Conservation (phyloP, 2,797 vertebrate genomes). For the Petrocephalus schoutedeni region DNA sequence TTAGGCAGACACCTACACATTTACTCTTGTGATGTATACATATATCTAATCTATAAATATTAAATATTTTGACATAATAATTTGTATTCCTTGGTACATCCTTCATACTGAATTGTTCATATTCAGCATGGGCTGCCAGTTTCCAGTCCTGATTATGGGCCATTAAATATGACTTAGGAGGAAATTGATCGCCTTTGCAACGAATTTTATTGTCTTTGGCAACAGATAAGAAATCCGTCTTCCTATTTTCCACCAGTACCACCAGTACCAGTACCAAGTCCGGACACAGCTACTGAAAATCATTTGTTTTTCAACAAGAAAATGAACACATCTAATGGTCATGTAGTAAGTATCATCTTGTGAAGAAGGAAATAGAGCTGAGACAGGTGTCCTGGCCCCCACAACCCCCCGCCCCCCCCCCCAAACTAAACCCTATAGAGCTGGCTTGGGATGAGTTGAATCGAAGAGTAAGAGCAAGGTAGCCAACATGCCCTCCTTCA, state of each 20-base stretch:
- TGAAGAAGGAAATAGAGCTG: no score
- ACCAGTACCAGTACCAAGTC: neutral
- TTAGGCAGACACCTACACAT: neutral
- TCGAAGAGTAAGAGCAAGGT: neutral
- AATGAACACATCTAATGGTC: neutral
- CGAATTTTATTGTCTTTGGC: neutral
- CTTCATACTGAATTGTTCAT: neutral
- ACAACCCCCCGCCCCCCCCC: neutral
- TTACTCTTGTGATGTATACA: neutral
- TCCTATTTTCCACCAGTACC: neutral
- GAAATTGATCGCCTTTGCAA: neutral
- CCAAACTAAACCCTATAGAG: neutral
- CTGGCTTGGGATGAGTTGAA: neutral
- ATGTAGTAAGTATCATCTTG: no score
- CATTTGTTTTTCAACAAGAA: neutral
- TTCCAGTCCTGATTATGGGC: neutral
- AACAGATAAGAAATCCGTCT: neutral
- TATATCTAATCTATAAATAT: neutral
- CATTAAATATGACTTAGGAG: neutral
- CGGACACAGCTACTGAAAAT: neutral
- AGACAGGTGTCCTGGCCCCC: neutral
- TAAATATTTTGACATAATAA: neutral
- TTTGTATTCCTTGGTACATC: neutral
- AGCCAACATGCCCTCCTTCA: neutral
- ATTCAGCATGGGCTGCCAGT: neutral